Base-by-base conservation (phyloP, 2,888 invertebrate genomes). In the Alentia gelatinosa region DNA sequence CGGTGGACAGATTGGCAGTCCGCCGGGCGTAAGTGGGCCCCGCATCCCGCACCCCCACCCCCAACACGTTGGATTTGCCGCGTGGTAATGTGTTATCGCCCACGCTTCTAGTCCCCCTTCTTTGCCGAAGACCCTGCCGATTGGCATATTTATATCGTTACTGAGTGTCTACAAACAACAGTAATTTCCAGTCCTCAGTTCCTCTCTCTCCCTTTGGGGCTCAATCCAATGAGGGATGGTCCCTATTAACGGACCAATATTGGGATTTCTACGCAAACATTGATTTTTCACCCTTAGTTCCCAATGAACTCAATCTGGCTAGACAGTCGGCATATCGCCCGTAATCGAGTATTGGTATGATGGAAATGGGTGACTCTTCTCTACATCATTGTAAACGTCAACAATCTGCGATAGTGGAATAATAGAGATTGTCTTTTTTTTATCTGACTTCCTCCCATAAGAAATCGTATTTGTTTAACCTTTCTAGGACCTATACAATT, bases 101-200 rank as follows among this genome's bases (percentile, higher is more conserved):
- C 5, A 4, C n/a, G 26, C 33, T 12, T 30, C 68, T 68, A 30
- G 30, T n/a, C n/a, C n/a, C 26, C 68, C 30, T 26, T 3, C 12
- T 30, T 30, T 68, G 12, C 30, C 15, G n/a, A 26, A 30, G 12
- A 4, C 56, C 56, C 68, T 68, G 68, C 68, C 15, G 68, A 68
- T 68, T 68, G 68, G 12, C 68, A 68, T 68, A 26, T 68, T 68
- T 68, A 68, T 68, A 68, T 68, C 68, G 30, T 68, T 68, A 68
- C 68, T 26, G 12, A 68, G 68, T n/a, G 68, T 68, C 68, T 30
- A 30, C 68, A 68, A 68, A 68, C 68, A 68, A 26, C 68, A n/a
- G 68, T n/a, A n/a, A n/a, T n/a, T n/a, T n/a, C n/a, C n/a, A n/a
- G n/a, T n/a, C n/a, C n/a, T 68, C 68, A 68, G 5, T n/a, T 30